Conservation (phyloP, 2,888 invertebrate genomes). For the Lagria hirta region DNA sequence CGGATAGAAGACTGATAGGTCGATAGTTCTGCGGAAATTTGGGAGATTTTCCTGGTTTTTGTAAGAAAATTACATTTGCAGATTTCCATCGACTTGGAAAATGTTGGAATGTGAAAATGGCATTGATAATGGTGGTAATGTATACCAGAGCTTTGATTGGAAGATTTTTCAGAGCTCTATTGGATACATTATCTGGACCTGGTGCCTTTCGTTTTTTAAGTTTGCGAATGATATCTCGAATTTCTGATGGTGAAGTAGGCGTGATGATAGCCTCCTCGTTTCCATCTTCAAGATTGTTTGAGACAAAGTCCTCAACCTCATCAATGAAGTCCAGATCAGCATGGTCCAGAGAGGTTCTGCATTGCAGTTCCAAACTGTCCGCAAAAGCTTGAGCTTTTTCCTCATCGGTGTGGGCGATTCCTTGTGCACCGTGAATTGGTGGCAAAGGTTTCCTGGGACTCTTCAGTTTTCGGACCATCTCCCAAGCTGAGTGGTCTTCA, state of each 20-base stretch:
- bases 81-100: constrained; percentile 4
- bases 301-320: neutral
- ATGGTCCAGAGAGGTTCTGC: constrained; percentile 7
- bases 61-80: constrained; percentile 5
- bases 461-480: neutral
- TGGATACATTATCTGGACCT: neutral
- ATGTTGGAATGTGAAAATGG: neutral
- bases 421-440: constrained; percentile 15
- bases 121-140: neutral
- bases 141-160: neutral
- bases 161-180: neutral
- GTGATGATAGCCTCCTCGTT: neutral
- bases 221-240: neutral
- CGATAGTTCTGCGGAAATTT: constrained; percentile 7
- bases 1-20: constrained; percentile 17
- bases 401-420: constrained; percentile 13
- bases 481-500: neutral
- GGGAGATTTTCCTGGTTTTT: constrained; percentile 3
- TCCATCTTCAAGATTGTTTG: neutral
- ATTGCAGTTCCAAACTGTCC: constrained; percentile 16
- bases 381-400: constrained; percentile 23
- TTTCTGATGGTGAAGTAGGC: neutral
- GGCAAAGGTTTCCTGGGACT: neutral
- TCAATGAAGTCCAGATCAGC: constrained; percentile 18
- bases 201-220: neutral